Evolutionary conservation across 1,140 invertebrate species (phyloP).

Genomic region (Homalodisca vitripennis): DNA sequence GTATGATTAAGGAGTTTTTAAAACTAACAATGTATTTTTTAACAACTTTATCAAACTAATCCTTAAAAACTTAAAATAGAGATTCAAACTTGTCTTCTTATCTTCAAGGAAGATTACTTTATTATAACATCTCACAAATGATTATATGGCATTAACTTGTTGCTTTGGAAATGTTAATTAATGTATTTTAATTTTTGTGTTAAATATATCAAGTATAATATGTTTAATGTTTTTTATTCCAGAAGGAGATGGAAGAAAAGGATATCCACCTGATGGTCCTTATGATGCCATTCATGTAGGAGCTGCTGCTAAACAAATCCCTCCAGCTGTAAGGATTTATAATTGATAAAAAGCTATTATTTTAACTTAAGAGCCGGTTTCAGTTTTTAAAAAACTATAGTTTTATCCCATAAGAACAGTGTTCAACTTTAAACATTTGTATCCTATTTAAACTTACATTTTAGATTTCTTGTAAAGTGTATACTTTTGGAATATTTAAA

Average conservation of each 20-base stretch:
- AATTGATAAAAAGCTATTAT: neutral
- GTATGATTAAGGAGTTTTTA: too few species aligned
- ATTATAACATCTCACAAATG: too few species aligned
- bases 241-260: conserved; percentile 84
- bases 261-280: conserved; percentile 68
- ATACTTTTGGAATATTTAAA: neutral
- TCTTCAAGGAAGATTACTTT: too few species aligned
- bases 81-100: too few species aligned
- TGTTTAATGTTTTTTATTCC: conserved; percentile 41
- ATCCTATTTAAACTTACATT: neutral
- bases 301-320: conserved; percentile 79
- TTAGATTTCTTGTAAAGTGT: neutral
- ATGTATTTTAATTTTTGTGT: too few species aligned
- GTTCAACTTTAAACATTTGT: neutral
- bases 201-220: too few species aligned
- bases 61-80: too few species aligned
- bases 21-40: too few species aligned
- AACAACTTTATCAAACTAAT: too few species aligned
- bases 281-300: conserved; percentile 95
- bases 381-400: neutral
- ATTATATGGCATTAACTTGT: too few species aligned
- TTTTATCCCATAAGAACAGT: neutral
- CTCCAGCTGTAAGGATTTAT: conserved; percentile 60
- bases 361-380: neutral
- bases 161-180: too few species aligned